Base-by-base conservation (phyloP, 2,113 vertebrate genomes). In the Dicerorhinus sumatrensis region DNA sequence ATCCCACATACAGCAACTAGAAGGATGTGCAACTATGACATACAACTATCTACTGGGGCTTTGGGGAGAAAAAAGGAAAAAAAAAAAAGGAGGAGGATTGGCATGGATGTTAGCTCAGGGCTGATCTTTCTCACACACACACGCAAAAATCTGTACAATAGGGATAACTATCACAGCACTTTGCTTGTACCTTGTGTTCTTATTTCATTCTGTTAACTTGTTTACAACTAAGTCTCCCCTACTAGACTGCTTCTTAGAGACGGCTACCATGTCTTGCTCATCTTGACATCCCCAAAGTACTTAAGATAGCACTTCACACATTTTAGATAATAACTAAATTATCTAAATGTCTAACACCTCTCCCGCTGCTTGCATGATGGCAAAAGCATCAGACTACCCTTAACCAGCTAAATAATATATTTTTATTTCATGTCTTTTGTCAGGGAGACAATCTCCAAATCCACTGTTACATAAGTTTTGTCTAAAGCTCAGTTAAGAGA, bases 391-490 rank as follows among this genome's bases (percentile, higher is more conserved):
- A 18, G 10, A 69, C 31, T 46, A 82, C 18, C 8, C n/a, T 81
- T 81, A 86, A 92, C 13, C 73, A 93, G 21, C 42, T 72, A 93
- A 96, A 42, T 31, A 95, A 92, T 69, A 31, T 20, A 58, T 73
- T 75, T 96, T 73, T 80, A 76, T 46, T 81, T 77, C n/a, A 77
- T 27, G 20, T 76, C 65, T 11, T 69, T 69, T 75, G 5, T n/a
- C 46, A 77, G 27, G 46, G 60, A 86, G 12, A 76, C 6, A 89
- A 85, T 42, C 21, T 80, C 46, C n/a, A 65, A 93, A 91, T 60
- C 80, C 36, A 83, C 5, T 72, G 42, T 3, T 48, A 63, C 20
- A 39, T 82, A 93, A 46, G 29, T 10, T 84, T 65, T 88, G 92
- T 29, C 27, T 42, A 95, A 92, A 81, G 87, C 36, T 92, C 65